Evolutionary conservation across 2,797 vertebrate genomes (phyloP), one percentile per base, ranked within the genome.

Genomic region (Carapus acus): DNA sequence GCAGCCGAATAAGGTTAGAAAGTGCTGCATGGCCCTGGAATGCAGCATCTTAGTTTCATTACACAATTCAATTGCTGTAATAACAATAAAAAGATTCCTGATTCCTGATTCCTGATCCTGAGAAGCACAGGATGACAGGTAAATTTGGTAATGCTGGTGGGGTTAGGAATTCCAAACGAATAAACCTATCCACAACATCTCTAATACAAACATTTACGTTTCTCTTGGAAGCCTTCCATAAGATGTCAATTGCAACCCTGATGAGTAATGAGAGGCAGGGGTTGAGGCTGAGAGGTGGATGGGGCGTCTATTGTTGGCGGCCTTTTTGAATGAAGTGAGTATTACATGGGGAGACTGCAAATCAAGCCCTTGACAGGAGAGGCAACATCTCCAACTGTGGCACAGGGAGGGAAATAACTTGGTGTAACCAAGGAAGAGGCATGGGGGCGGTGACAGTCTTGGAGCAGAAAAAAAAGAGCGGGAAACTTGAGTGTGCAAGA

Each of bases 221-320:
- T 77, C 71, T 79, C 76, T 79, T 75, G 79, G 83, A 83, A 86
- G 79, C 80, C 57, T 16, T 36, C 53, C 65, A 76, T 62, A 78
- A 74, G 77, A 77, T 71, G 63, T 50, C 41, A 56, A 45, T 69
- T 58, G 66, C 58, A 54, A 54, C 62, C 44, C 67, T 70, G 69
- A 82, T 77, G 74, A 74, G 59, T 51, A 50, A n/a, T n/a, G n/a
- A n/a, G n/a, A n/a, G 66, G 54, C 55, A 27, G 73, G 62, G 43
- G 45, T 54, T 51, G 49, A 21, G 43, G 63, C 65, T 20, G 31
- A 21, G 49, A 18, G 41, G 58, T 45, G 55, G 62, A 62, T 54
- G 24, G 24, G 24, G 9, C 38, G 43, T 41, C 66, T 40, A 56
- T 81, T 80, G 73, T 78, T 62, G 68, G 17, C 3, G 9, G 58